Evolutionary conservation across 2,797 vertebrate species (phyloP).

Genomic region (Poecile montanus): DNA sequence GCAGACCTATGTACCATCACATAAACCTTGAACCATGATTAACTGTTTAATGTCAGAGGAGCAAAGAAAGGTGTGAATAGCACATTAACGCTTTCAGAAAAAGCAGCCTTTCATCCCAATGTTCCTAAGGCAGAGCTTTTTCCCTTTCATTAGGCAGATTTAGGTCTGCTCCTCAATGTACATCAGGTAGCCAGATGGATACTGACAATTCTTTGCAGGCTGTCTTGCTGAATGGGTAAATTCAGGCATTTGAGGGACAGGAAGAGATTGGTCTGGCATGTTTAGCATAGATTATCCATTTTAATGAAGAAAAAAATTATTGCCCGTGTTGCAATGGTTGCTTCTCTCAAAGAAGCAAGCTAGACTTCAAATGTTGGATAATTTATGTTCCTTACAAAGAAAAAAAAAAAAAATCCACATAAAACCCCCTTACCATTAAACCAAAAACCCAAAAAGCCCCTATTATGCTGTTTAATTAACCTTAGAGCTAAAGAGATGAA

Average conservation of each 20-base stretch:
- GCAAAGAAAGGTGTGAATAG: not conserved
- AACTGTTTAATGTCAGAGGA: conserved; percentile 20
- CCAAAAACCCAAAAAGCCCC: accelerated
- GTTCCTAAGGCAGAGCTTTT: not conserved
- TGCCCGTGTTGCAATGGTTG: not conserved
- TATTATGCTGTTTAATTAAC: not conserved
- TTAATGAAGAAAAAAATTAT: not conserved
- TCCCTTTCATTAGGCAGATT: not conserved
- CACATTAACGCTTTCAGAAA: not conserved
- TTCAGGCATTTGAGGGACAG: not conserved
- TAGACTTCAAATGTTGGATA: not conserved
- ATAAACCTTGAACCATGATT: not conserved
- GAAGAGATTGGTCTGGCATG: not conserved
- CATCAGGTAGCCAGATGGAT: not conserved
- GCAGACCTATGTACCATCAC: not conserved
- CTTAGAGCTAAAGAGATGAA: not conserved
- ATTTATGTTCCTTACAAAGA: not conserved
- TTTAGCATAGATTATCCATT: not conserved
- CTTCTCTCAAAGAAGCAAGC: not conserved
- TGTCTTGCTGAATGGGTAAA: not conserved
- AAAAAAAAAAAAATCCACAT: accelerated
- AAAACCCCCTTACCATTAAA: accelerated
- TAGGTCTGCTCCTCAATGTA: not conserved
- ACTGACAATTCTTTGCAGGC: not conserved
- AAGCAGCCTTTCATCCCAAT: not conserved